phyloP scores from a whole-genome alignment of 2,888 invertebrate genomes.

The Euclidia mi region DNA sequence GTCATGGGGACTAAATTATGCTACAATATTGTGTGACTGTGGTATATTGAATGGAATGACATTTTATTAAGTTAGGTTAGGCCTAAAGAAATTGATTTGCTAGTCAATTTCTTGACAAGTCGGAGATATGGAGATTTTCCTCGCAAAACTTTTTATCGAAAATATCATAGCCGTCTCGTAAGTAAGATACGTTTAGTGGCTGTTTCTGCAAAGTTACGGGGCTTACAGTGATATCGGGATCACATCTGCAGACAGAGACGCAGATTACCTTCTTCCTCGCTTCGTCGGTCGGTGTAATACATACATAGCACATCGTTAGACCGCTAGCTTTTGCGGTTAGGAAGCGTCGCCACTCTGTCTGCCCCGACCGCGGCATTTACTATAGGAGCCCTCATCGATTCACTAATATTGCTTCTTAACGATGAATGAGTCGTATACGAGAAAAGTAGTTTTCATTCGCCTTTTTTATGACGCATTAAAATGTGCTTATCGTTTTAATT shows the following conservation, averaged over 20 bases:
- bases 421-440: constrained; percentile 13
- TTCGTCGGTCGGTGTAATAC: constrained; percentile 24
- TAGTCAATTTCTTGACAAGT: too few species aligned
- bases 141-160: too few species aligned
- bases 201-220: too few species aligned
- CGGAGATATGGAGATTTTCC: too few species aligned
- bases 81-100: too few species aligned
- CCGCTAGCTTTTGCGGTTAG: constrained; percentile 30
- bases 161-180: too few species aligned
- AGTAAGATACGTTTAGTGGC: not conserved
- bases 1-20: too few species aligned
- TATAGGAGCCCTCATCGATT: constrained; percentile 46
- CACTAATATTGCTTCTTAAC: constrained; percentile 27
- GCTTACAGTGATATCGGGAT: not conserved
- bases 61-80: too few species aligned
- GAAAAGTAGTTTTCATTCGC: not conserved
- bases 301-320: constrained; percentile 31
- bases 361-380: constrained; percentile 32
- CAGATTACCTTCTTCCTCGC: constrained; percentile 5
- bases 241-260: constrained; percentile 5
- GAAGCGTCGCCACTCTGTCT: constrained; percentile 41
- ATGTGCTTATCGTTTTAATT: too few species aligned
- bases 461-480: too few species aligned
- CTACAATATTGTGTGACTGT: too few species aligned
- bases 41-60: too few species aligned